Conservation (phyloP, 1,140 invertebrate genomes). For the Apis dorsata region DNA sequence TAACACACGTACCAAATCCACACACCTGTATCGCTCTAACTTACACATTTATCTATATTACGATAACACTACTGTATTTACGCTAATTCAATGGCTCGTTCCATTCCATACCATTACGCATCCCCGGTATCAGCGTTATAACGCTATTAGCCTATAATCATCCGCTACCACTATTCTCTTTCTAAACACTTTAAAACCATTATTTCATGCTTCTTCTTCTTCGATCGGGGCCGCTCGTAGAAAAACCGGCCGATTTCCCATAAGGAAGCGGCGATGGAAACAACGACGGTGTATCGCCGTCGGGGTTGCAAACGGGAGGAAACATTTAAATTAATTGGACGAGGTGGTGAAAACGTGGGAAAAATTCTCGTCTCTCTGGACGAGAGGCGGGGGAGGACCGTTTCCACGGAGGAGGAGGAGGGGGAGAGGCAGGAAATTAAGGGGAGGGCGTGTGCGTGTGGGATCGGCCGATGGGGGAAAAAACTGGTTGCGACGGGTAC, state of each 20-base stretch:
- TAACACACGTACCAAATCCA: not conserved
- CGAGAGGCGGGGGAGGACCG: not conserved
- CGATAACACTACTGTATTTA: not conserved
- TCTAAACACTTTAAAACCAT: not conserved
- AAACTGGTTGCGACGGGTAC: constrained; percentile 4
- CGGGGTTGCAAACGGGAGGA: not conserved
- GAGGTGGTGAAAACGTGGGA: not conserved
- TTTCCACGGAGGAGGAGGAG: no score
- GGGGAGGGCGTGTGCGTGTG: not conserved
- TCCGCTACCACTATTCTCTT: not conserved
- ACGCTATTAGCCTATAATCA: not conserved
- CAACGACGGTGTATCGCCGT: not conserved
- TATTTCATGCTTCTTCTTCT: not conserved
- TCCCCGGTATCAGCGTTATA: not conserved
- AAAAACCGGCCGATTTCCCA: not conserved
- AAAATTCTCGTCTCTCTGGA: not conserved
- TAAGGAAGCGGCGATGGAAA: not conserved
- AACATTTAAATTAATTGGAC: constrained; percentile 32
- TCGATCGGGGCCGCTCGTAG: not conserved
- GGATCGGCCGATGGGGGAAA: not conserved
- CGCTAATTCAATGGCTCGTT: not conserved
- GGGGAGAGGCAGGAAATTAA: constrained; percentile 3
- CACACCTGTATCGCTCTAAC: not conserved
- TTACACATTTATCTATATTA: not conserved
- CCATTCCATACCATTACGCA: not conserved